Evolutionary conservation across 2,888 invertebrate species (phyloP).

Genomic region (Craniophora ligustri): DNA sequence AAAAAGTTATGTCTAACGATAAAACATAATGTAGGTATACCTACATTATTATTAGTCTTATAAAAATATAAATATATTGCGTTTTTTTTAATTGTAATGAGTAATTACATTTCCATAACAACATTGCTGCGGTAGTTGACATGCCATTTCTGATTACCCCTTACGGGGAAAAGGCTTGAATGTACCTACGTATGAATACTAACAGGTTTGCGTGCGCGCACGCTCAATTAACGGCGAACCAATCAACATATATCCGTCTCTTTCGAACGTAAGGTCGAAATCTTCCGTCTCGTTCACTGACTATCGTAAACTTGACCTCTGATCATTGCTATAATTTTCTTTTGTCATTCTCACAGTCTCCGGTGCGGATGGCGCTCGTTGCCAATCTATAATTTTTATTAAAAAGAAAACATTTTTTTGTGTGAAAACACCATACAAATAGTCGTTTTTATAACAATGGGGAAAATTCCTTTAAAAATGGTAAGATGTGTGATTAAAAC

Average conservation of each 20-base stretch:
- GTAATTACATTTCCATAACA: too few species aligned
- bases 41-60: too few species aligned
- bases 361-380: slow-evolving; percentile 64
- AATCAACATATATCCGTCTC: slow-evolving; percentile 57
- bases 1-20: too few species aligned
- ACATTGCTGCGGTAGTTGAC: too few species aligned
- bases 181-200: too few species aligned
- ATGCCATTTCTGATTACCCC: too few species aligned
- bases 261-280: slow-evolving; percentile 35
- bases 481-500: slow-evolving; percentile 56
- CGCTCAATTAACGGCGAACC: slow-evolving; percentile 45
- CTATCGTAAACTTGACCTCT: slow-evolving; percentile 83
- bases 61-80: too few species aligned
- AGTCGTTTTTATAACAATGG: slow-evolving; percentile 58
- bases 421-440: slow-evolving; percentile 50
- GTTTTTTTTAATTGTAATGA: too few species aligned
- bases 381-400: slow-evolving; percentile 53
- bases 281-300: slow-evolving; percentile 58
- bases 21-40: too few species aligned
- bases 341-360: slow-evolving; percentile 71
- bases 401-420: slow-evolving; percentile 53
- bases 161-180: too few species aligned
- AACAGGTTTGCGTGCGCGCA: slow-evolving; percentile 74
- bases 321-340: slow-evolving; percentile 64
- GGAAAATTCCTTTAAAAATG: slow-evolving; percentile 55